phyloP scores from a whole-genome alignment of 2,888 invertebrate species.

The Hoplodrina ambigua region DNA sequence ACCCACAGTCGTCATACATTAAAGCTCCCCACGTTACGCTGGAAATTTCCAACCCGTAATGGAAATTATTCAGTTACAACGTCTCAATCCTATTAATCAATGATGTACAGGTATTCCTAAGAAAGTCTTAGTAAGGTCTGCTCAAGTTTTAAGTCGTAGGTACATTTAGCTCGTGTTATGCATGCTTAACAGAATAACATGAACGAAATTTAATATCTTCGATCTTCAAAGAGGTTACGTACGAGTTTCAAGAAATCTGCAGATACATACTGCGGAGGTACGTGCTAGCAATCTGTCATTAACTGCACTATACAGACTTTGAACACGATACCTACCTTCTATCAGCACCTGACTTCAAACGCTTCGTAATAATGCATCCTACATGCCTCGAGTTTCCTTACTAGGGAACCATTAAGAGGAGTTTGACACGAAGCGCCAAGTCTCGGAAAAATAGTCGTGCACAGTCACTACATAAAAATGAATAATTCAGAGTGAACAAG shows the following conservation, averaged over 20 bases:
- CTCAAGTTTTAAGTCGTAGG: neutral
- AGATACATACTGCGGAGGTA: conserved; percentile 15
- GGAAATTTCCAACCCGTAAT: conserved; percentile 29
- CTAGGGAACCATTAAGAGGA: conserved; percentile 26
- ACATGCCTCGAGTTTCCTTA: conserved; percentile 32
- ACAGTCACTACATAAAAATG: conserved; percentile 45
- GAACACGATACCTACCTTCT: conserved; percentile 54
- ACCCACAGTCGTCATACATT: conserved; percentile 31
- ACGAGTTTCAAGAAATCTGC: conserved; percentile 22
- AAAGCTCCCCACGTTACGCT: conserved; percentile 27
- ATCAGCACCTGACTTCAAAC: conserved; percentile 52
- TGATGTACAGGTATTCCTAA: conserved; percentile 20
- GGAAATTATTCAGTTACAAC: conserved; percentile 38
- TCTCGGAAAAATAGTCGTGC: conserved; percentile 27
- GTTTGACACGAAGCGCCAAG: conserved; percentile 40
- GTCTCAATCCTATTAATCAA: conserved; percentile 42
- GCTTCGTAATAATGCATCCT: conserved; percentile 39
- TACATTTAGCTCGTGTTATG: conserved; percentile 12
- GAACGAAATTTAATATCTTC: conserved; percentile 18
- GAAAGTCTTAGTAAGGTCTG: conserved; percentile 1
- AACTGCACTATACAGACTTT: conserved; percentile 42
- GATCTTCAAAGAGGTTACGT: conserved; percentile 25
- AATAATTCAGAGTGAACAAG: conserved; percentile 61
- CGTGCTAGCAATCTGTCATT: conserved; percentile 51
- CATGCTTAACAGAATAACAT: conserved; percentile 10